These are phyloP conservation scores for Pelochelys cantorii DNA, from an alignment of 2,797 vertebrate species.

Conservation along the genomic window DNA sequence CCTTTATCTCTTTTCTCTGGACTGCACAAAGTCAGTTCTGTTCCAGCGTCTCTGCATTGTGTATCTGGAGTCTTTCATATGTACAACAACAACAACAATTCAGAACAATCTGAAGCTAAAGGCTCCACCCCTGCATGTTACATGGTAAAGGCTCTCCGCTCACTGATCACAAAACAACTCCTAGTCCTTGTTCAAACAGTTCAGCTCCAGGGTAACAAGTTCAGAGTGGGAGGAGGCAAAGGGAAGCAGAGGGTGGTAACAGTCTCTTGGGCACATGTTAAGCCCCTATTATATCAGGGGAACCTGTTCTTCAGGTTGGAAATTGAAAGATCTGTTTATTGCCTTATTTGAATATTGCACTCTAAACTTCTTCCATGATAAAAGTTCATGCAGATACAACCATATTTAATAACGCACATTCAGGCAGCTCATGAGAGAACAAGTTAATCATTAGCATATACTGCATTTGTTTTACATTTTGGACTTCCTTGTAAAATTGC, in stretches of 20 bases:
- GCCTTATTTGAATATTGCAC: conserved; percentile 7
- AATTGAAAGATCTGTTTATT: conserved; percentile 54
- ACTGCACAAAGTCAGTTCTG: background rate
- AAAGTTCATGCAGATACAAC: conserved; percentile 21
- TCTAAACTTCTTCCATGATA: background rate
- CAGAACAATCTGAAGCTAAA: background rate
- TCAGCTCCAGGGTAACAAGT: conserved; percentile 81
- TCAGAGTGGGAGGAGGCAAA: conserved; percentile 75
- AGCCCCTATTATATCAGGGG: conserved; percentile 10
- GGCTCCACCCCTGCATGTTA: conserved; percentile 49
- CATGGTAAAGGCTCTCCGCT: conserved; percentile 37
- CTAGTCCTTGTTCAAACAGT: conserved; percentile 69
- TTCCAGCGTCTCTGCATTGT: background rate
- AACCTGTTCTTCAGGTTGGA: conserved; percentile 79
- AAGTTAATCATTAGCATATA: conserved; percentile 68
- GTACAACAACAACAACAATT: background rate
- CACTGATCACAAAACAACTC: conserved; percentile 56
- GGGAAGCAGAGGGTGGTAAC: conserved; percentile 55
- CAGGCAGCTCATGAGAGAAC: conserved; percentile 26
- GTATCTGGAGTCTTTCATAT: background rate
- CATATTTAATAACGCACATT: conserved; percentile 33
- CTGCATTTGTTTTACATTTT: conserved; percentile 28
- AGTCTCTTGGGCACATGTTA: conserved; percentile 11
- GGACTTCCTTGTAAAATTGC: conserved; percentile 29
- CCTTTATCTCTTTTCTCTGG: conserved; percentile 10